Evolutionary conservation across 2,113 vertebrate species (phyloP).

Genomic region (Epinephelus cyanopodus): DNA sequence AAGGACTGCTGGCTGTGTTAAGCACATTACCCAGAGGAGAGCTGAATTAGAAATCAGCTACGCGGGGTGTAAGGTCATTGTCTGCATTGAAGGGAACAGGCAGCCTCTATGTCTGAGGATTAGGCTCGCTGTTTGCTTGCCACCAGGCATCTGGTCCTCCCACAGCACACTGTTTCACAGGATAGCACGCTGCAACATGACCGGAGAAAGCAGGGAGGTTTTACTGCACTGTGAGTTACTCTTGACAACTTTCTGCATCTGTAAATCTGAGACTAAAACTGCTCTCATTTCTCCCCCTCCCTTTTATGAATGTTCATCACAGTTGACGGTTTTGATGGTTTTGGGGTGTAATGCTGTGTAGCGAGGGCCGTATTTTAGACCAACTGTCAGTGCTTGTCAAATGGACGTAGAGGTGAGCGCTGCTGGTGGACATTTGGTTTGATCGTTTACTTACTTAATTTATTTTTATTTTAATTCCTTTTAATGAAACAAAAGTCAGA

Average conservation of each 20-base stretch:
- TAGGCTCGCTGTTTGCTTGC: conserved; percentile 75
- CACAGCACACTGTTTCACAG: conserved; percentile 74
- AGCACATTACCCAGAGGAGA: conserved; percentile 59
- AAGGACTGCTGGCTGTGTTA: conserved; percentile 40
- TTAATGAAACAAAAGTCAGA: not conserved
- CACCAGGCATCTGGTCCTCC: conserved; percentile 78
- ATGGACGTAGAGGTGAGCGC: not conserved
- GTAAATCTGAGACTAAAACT: conserved; percentile 14
- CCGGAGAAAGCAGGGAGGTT: conserved; percentile 89
- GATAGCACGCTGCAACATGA: conserved; percentile 78
- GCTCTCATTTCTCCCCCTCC: not conserved
- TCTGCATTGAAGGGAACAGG: conserved; percentile 77
- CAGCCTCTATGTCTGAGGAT: conserved; percentile 77
- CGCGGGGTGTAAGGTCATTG: conserved; percentile 79
- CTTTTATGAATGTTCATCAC: not conserved
- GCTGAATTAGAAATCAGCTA: conserved; percentile 88
- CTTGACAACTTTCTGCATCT: conserved; percentile 11
- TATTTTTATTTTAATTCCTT: not conserved
- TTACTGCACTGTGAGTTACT: conserved; percentile 90
- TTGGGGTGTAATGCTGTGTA: not conserved
- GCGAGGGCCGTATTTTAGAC: not conserved
- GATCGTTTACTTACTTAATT: not conserved
- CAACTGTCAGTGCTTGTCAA: not conserved
- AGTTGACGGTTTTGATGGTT: not conserved
- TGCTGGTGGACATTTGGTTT: not conserved